A percentile compares a stretch with the other conserved stretches of the same genome.
phyloP scores from a whole-genome alignment of 2,888 invertebrate species.

The Lagria hirta region DNA sequence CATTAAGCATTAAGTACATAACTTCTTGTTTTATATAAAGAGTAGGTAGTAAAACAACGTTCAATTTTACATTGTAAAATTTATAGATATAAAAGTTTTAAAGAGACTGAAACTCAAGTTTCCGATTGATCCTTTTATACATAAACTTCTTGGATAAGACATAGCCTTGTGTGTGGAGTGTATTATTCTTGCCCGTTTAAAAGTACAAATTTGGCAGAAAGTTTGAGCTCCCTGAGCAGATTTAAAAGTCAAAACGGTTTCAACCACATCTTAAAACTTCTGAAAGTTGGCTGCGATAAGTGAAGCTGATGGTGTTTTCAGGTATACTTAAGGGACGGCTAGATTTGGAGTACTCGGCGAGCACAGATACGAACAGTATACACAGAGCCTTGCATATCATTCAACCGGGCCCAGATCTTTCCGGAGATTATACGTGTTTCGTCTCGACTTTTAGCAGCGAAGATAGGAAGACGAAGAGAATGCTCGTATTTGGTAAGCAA shows the following conservation, averaged over 20 bases:
- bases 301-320: conserved; percentile 32
- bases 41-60: no score
- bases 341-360: conserved; percentile 53
- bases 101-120: no score
- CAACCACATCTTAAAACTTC: no score
- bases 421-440: conserved; percentile 70
- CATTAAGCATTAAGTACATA: no score
- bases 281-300: conserved; percentile 19
- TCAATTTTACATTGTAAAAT: no score
- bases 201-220: conserved; percentile 6
- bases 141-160: no score
- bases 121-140: no score
- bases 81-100: no score
- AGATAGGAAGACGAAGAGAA: conserved; percentile 61
- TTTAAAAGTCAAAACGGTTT: conserved; percentile 11
- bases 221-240: conserved; percentile 7
- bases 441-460: conserved; percentile 69
- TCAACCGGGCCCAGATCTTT: conserved; percentile 65
- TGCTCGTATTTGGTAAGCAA: conserved; percentile 71
- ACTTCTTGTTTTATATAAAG: no score
- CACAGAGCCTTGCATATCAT: conserved; percentile 68
- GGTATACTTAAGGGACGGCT: conserved; percentile 51
- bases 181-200: no score
- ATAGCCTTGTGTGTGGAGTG: no score
- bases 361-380: conserved; percentile 58